Evolutionary conservation across 2,113 vertebrate species (phyloP), one percentile per base, ranked within the genome.

Genomic region (Syngnathus scovelli): DNA sequence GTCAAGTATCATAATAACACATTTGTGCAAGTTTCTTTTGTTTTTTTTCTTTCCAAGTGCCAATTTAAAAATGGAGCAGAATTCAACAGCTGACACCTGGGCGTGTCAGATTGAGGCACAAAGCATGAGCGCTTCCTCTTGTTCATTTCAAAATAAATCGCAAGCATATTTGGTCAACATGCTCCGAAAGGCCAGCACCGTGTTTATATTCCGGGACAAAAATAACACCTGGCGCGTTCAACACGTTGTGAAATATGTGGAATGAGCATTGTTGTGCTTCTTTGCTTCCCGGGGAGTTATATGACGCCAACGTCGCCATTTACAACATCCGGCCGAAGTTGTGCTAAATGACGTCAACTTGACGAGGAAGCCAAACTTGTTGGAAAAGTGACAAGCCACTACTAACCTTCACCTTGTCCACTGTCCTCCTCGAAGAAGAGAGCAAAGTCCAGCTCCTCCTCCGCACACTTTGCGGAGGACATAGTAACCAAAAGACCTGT

Each of bases 401-500:
- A 78, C 87, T 55, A 81, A 92, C 94, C 93, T 93, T 92, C 77
- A 49, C 91, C 78, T 83, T 85, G 91, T 77, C 69, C 81, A 78
- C 83, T 87, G 89, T 94, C 93, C 64, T 94, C 95, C 79, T 94
- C 95, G 21, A 96, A 96, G 78, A 94, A 86, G 73, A 96, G 94
- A 66, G 92, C 91, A 89, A 98, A 96, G 91, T 96, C 95, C 88
- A 96, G 92, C 83, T 96, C 95, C 88, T 95, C 94, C 88, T 95
- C 94, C 51, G 87, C 76, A 88, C 86, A 92, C 86, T 92, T 93
- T 86, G 85, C 85, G 69, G 93, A 87, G 91, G 92, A 94, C 95
- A 96, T 96, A 86, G 91, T 85, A 80, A 89, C 78, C 72, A 72
- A 48, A 48, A 18, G 15, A 6, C 15, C 0, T 33, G 27, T 33